Base-by-base conservation (phyloP, 2,113 vertebrate genomes). In the Pollimyrus isidori region DNA sequence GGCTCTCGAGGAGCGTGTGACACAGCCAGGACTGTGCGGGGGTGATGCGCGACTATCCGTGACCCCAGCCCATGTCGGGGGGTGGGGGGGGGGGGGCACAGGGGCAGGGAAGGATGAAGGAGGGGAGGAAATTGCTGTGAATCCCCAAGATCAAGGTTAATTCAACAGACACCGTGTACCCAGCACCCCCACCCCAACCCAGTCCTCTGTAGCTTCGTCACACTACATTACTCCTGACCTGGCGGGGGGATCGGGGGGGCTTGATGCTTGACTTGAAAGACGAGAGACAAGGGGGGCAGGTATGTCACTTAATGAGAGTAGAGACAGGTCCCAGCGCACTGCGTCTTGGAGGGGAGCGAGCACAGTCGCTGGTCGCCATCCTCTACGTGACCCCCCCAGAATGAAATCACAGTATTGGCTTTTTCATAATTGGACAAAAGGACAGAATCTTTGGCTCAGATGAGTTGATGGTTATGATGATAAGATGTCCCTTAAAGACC, bases 101-200 rank as follows among this genome's bases (percentile, higher is more conserved):
- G 19, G 80, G 39, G 1, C 13, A 15, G 35, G 73, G 6, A 15
- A 39, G 30, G 7, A 39, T 7, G 30, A 17, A n/a, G 39, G 90
- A 39, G 48, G 86, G 89, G 87, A 90, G 69, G 30, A 90, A 91
- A 91, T 91, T 92, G 90, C 91, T 85, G 90, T 89, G 86, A 89
- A 89, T 92, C 88, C 86, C 52, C 88, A 6, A 89, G 91, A 92
- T 92, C 92, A 93, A 93, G 93, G 92, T 93, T 92, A 91, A 92
- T 92, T 89, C 89, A 88, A 92, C 90, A 91, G 88, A 91, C 62
- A 90, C 7, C 5, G 4, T 83, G 80, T 83, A 45, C 30, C 19
- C 80, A 46, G 48, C 50, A 52, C 50, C 52, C 52, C 52, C 17
- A 53, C 52, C 52, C 17, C 52, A 21, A 53, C 52, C 52, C 19